These are phyloP conservation scores for Vannuccia rotundouncinata DNA, from an alignment of 2,888 invertebrate species.

Conservation along the genomic window DNA sequence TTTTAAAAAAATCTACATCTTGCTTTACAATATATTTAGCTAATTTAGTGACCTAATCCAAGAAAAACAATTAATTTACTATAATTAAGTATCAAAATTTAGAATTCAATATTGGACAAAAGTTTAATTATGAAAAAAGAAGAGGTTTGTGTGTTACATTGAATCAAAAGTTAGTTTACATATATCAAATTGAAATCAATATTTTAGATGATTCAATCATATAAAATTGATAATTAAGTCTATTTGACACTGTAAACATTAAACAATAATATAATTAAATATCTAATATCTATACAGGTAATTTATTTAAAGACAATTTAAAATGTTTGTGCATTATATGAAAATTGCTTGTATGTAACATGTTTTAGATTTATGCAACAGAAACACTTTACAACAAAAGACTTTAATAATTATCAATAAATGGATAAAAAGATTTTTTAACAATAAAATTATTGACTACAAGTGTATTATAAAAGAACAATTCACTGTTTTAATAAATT, in stretches of 20 bases:
- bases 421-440: not conserved
- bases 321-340: not conserved
- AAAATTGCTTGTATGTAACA: not conserved
- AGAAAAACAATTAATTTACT: not conserved
- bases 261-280: not conserved
- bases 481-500: conserved; percentile 13
- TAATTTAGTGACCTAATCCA: not conserved
- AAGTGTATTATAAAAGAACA: not conserved
- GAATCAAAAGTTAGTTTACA: not conserved
- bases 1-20: not conserved
- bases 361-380: not conserved
- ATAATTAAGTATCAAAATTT: not conserved
- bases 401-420: no score
- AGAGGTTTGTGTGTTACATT: not conserved
- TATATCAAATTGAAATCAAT: not conserved
- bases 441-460: not conserved
- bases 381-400: not conserved
- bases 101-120: not conserved
- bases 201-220: not conserved
- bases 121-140: not conserved
- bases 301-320: not conserved
- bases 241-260: not conserved
- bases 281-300: not conserved
- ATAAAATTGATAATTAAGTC: not conserved
- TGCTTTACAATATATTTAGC: not conserved